Base-by-base conservation (phyloP, 2,113 vertebrate genomes). In the Cynoglossus semilaevis region DNA sequence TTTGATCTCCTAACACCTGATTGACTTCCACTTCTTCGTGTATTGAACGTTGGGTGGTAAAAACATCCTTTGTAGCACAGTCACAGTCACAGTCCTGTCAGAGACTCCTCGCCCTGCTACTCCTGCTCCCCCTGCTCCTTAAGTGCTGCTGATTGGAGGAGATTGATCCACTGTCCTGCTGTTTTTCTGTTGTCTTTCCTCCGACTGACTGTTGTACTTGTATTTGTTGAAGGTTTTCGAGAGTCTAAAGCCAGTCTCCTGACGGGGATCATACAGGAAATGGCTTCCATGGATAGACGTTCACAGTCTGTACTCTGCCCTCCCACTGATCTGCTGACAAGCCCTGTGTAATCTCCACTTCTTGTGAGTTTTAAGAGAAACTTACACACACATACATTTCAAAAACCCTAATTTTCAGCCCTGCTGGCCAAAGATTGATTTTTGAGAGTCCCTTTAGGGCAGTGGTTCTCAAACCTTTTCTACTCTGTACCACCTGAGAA, bases 1-100 rank as follows among this genome's bases (percentile, higher is more conserved):
- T 74, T 74, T 79, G 52, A 82, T 79, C 48, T 51, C 35, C 15
- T 48, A 38, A 70, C 50, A 37, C 66, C 58, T 46, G 43, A 46
- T 51, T 40, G 15, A 45, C 45, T 46, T 9, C 19, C 8, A 1
- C 4, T 9, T 12, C 38, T 41, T 12, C 14, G 9, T 13, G 38
- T 41, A 5, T 41, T 4, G 9, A 14, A 13, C 13, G 1, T 40
- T 8, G 38, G 12, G 11, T 13, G 11, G 11, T 41, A 41, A 41
- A 41, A 41, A 4, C 10, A 41, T 12, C 37, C 37, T 38, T 11
- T 2, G 37, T 38, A 38, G 9, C 37, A 38, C 8, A 10, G 9
- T 38, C 37, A 5, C 3, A 38, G 53, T 34, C 29, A 0, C 35
- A 4, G 14, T 18, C 11, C 16, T 16, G 17, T 13, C 19, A 22